These are phyloP conservation scores for Osmoderma eremita DNA, from an alignment of 2,888 invertebrate genomes.

Conservation along the genomic window DNA sequence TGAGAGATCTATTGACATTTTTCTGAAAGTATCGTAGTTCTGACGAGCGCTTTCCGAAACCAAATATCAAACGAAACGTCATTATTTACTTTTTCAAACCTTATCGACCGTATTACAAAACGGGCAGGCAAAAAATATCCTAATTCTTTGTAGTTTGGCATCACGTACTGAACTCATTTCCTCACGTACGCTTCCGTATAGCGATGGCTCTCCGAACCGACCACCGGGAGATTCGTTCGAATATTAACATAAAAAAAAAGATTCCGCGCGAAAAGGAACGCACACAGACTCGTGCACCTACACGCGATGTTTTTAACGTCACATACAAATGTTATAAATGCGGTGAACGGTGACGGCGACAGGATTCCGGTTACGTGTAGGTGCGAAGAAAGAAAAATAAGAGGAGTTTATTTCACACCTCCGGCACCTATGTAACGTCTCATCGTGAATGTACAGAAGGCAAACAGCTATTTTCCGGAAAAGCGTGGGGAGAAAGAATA, in stretches of 20 bases:
- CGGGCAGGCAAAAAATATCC: constrained; percentile 27
- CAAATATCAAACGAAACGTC: not conserved
- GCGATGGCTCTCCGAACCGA: constrained; percentile 42
- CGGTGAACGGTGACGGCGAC: constrained; percentile 21
- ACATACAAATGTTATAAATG: constrained; percentile 28
- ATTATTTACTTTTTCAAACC: constrained; percentile 13
- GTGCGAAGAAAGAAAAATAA: constrained; percentile 30
- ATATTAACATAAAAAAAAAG: constrained; percentile 27
- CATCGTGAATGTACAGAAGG: constrained; percentile 47
- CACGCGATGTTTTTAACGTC: constrained; percentile 18
- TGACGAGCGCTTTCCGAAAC: not conserved
- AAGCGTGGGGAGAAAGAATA: constrained; percentile 48
- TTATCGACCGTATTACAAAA: constrained; percentile 11
- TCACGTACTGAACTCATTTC: constrained; percentile 54
- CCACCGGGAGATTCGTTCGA: constrained; percentile 20
- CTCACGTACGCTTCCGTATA: constrained; percentile 52
- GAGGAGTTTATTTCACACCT: constrained; percentile 44
- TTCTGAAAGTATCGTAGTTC: not conserved
- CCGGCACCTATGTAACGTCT: constrained; percentile 30
- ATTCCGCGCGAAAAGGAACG: constrained; percentile 33
- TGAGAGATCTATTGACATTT: not conserved
- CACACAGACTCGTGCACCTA: constrained; percentile 15
- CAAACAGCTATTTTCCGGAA: constrained; percentile 47
- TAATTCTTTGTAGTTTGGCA: constrained; percentile 48
- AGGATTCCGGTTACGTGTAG: constrained; percentile 21